Evolutionary conservation across 2,888 invertebrate species (phyloP), one percentile per base, ranked within the genome.

Genomic region (Frankliniella intonsa): DNA sequence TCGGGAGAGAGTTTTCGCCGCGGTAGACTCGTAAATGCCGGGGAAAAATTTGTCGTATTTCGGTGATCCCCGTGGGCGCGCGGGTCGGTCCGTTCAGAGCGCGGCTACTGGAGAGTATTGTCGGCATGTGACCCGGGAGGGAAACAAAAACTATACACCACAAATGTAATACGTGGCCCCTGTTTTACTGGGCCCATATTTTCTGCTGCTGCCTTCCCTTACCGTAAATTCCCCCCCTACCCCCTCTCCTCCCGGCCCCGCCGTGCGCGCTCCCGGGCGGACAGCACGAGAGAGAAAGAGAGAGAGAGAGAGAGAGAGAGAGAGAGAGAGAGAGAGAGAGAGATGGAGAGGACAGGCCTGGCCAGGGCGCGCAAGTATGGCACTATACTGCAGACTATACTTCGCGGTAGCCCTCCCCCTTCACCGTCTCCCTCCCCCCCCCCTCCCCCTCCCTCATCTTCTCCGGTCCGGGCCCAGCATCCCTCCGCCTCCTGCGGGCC

Each of bases 101-200:
- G 55, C 55, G 11, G 55, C 55, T 12, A 12, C 55, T 12, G 19
- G 38, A 19, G 55, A 19, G 55, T 14, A 55, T 14, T 55, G 55
- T 55, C 55, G 55, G 55, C 55, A 55, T 55, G 55, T 55, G 55
- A 55, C 55, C 55, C 55, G 14, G 14, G 65, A 51, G 69, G 69
- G 25, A 25, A 76, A 76, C 69, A 76, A 76, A 76, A 76, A 76
- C 69, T 76, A 25, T 76, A 76, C 25, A 25, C 69, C 69, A 76
- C 69, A 76, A 76, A 76, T 76, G 69, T 76, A 76, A 76, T 76
- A 76, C 69, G 69, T 76, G 69, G 69, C 69, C 69, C 25, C 69
- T 76, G 69, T 76, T 76, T 76, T 76, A 76, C 69, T 76, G 69
- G 69, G 69, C 69, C 69, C 69, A 76, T 76, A 76, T 76, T 76